A percentile compares a stretch with the other conserved stretches of the same genome.
phyloP scores from a whole-genome alignment of 1,140 invertebrate genomes.

The Drosophila carrolli region DNA sequence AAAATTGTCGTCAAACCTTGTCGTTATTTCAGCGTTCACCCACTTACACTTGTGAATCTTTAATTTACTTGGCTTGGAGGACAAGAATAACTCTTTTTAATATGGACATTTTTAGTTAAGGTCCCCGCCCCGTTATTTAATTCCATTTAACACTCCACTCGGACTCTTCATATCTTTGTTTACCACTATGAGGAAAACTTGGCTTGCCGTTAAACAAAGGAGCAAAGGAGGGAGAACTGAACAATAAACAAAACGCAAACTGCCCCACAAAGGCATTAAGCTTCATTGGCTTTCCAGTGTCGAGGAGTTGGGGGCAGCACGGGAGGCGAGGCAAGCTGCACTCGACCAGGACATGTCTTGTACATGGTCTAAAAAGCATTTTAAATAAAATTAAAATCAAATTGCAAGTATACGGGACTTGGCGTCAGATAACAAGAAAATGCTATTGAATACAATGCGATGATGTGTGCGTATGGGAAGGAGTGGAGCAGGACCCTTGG shows the following conservation, averaged over 20 bases:
- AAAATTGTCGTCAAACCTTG: slow-evolving; percentile 59
- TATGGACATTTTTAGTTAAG: slow-evolving; percentile 7
- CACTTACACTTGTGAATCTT: slow-evolving; percentile 46
- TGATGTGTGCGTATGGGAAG: slow-evolving; percentile 7
- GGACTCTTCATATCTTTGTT: slow-evolving; percentile 50
- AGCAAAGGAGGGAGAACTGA: background rate
- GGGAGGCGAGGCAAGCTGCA: slow-evolving; percentile 1
- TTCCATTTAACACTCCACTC: slow-evolving; percentile 46
- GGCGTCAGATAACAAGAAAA: slow-evolving; percentile 67
- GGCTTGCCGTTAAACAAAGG: slow-evolving; percentile 14
- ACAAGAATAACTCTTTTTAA: background rate
- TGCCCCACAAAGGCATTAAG: slow-evolving; percentile 60
- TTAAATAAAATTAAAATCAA: slow-evolving; percentile 81
- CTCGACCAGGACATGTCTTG: slow-evolving; percentile 27
- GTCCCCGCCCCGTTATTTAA: slow-evolving; percentile 25
- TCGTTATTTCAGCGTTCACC: slow-evolving; percentile 42
- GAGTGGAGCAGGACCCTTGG: slow-evolving; percentile 21
- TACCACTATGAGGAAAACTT: slow-evolving; percentile 24
- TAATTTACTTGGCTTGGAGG: slow-evolving; percentile 48
- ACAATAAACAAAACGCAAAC: slow-evolving; percentile 47
- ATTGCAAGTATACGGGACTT: slow-evolving; percentile 55
- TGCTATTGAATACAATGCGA: slow-evolving; percentile 60
- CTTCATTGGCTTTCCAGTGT: slow-evolving; percentile 67
- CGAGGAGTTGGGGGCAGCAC: background rate
- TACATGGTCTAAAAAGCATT: slow-evolving; percentile 73